Evolutionary conservation across 1,140 invertebrate genomes (phyloP).

Genomic region (Plodia interpunctella): DNA sequence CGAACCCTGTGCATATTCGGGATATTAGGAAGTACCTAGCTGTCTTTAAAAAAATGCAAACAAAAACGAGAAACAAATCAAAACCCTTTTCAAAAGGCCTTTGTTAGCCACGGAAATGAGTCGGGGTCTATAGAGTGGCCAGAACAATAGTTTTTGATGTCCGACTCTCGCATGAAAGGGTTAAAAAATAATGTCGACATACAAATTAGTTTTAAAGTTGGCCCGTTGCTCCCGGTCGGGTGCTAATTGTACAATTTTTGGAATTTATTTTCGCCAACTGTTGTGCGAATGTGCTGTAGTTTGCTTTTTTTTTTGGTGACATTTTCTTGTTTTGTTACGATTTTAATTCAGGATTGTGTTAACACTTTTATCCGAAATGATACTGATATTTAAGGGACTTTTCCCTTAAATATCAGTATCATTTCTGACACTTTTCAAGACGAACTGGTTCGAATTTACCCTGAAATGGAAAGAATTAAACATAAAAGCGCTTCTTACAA

Average conservation of each 20-base stretch:
- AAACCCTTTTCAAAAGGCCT: constrained; percentile 5
- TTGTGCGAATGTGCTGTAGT: background rate
- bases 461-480: no score
- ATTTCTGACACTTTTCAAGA: no score
- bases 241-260: constrained; percentile 4
- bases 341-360: no score
- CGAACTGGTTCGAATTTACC: no score
- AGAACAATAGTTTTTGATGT: constrained; percentile 11
- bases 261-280: background rate
- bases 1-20: no score
- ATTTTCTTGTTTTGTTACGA: no score
- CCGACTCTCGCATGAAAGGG: background rate
- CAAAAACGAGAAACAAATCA: constrained; percentile 10
- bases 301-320: background rate
- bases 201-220: constrained; percentile 4
- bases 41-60: background rate
- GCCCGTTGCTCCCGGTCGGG: background rate
- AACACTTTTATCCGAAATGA: no score
- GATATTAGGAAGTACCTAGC: background rate
- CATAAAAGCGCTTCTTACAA: no score
- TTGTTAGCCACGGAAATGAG: constrained; percentile 12
- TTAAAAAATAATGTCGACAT: constrained; percentile 7
- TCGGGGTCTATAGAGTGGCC: background rate
- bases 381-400: no score
- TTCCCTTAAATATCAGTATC: no score